phyloP scores from a whole-genome alignment of 2,888 invertebrate species.

The Coecobrya sp. region DNA sequence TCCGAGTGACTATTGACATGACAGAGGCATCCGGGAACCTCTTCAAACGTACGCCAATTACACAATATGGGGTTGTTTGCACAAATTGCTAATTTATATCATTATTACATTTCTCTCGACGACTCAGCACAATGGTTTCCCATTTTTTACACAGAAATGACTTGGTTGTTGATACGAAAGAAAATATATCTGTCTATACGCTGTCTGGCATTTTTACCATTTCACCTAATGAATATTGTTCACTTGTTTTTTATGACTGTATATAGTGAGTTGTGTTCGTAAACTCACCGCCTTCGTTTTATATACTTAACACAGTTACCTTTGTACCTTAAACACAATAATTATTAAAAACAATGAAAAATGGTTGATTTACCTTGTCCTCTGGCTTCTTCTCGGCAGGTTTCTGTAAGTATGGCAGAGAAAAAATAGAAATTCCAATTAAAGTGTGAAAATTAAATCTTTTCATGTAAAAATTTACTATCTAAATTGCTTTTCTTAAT shows the following conservation, averaged over 20 bases:
- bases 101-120: slow-evolving; percentile 24
- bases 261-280: no score
- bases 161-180: no score
- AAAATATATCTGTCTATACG: no score
- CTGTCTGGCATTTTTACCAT: no score
- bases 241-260: no score
- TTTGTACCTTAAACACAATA: no score
- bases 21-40: slow-evolving; percentile 44
- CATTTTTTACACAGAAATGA: background rate
- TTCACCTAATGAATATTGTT: no score
- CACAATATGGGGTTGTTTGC: slow-evolving; percentile 9
- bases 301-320: no score
- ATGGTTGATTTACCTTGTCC: slow-evolving; percentile 79
- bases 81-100: slow-evolving; percentile 40
- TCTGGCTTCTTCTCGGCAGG: slow-evolving; percentile 83
- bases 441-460: background rate
- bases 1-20: slow-evolving; percentile 21
- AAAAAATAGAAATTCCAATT: slow-evolving; percentile 42
- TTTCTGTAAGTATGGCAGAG: slow-evolving; percentile 79
- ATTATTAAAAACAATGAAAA: slow-evolving; percentile 1
- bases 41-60: background rate
- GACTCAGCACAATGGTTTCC: background rate
- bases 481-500: slow-evolving; percentile 25
- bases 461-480: background rate
- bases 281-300: no score